phyloP scores from a whole-genome alignment of 2,888 invertebrate species.

The Meiosimyza decipiens region DNA sequence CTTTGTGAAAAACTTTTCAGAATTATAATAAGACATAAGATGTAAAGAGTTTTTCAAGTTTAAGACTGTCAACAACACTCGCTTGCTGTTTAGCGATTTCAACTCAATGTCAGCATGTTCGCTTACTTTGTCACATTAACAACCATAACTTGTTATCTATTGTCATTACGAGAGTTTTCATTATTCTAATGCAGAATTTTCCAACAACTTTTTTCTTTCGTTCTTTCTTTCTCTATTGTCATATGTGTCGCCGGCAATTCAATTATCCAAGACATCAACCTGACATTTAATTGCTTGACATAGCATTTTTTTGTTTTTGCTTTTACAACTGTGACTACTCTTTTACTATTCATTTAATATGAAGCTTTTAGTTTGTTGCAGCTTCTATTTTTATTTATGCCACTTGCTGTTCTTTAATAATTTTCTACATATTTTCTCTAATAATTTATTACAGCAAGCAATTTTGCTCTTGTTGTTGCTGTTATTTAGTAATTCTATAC shows the following conservation, averaged over 20 bases:
- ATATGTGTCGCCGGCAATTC: conserved; percentile 1
- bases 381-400: background rate
- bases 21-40: no score
- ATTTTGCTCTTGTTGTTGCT: conserved; percentile 38
- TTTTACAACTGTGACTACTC: background rate
- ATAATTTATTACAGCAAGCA: conserved; percentile 45
- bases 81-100: no score
- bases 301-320: background rate
- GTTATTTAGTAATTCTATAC: conserved; percentile 30
- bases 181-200: no score
- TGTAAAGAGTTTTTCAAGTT: no score
- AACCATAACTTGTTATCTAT: no score
- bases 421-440: conserved; percentile 38
- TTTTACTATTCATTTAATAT: no score
- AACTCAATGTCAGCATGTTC: no score
- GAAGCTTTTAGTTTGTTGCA: background rate
- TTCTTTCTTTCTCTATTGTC: background rate
- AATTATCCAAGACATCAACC: conserved; percentile 13
- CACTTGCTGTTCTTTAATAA: background rate
- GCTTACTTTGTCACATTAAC: no score
- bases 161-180: no score
- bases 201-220: no score
- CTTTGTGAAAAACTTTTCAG: no score
- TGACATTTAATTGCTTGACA: background rate
- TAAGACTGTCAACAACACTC: no score